Evolutionary conservation across 2,113 vertebrate species (phyloP).

Genomic region (Hepsetus odoe): DNA sequence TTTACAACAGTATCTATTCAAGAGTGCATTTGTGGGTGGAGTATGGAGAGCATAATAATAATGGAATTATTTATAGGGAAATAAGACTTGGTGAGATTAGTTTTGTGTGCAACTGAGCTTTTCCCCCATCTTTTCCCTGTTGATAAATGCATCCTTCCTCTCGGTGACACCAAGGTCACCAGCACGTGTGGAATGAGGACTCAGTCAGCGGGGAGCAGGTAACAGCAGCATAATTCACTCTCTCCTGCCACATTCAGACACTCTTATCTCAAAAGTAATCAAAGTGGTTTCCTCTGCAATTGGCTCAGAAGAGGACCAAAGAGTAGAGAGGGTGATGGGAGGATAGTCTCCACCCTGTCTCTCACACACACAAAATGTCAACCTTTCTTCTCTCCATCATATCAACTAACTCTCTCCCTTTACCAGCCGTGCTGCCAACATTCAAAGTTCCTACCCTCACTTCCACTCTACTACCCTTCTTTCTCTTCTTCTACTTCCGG

Average conservation of each 20-base stretch:
- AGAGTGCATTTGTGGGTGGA: too few relatives aligned
- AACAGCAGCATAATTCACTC: constrained; percentile 64
- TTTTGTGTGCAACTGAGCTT: constrained; percentile 20
- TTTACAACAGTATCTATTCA: too few relatives aligned
- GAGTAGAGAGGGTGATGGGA: neutral
- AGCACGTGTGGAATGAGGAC: constrained; percentile 49
- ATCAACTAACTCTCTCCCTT: too few relatives aligned
- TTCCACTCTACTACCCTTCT: too few relatives aligned
- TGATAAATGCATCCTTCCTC: constrained; percentile 71
- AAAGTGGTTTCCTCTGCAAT: constrained; percentile 58
- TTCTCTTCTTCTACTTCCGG: too few relatives aligned
- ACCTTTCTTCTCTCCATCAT: too few relatives aligned
- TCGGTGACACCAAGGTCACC: constrained; percentile 71
- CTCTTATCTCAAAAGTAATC: constrained; percentile 71
- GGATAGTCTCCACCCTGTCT: neutral
- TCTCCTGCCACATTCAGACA: constrained; percentile 47
- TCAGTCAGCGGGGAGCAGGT: constrained; percentile 54
- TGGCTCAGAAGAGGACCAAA: constrained; percentile 25
- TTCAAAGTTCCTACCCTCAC: too few relatives aligned
- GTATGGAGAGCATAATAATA: neutral
- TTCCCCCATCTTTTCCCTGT: constrained; percentile 54
- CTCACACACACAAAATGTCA: too few relatives aligned
- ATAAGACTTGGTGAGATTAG: neutral
- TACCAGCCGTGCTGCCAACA: too few relatives aligned
- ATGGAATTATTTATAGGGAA: neutral